Base-by-base conservation (phyloP, 2,888 invertebrate species). In the Steinernema hermaphroditum region DNA sequence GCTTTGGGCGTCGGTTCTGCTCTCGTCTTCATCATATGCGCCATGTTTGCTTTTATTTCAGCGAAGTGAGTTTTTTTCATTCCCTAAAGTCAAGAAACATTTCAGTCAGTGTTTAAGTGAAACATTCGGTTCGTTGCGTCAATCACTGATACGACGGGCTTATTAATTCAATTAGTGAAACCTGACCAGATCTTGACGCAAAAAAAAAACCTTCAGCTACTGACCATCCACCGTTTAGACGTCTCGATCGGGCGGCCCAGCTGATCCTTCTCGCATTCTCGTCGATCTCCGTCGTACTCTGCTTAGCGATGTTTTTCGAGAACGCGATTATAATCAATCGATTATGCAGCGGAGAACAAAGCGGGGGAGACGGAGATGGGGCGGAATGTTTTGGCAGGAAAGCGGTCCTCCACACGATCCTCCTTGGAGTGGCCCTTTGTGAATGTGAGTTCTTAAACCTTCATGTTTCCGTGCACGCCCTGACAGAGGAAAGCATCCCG, bases 231-330 rank as follows among this genome's bases (percentile, higher is more conserved):
- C n/a, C 27, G 27, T 54, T 27, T 22, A 54, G 54, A 27, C 54
- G 54, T 22, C 54, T 54, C 24, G 54, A 54, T 22, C 54, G 54
- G 12, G 54, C 54, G 22, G 54, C 54, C 8, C 54, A 54, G 27
- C 27, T 54, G 24, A 54, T 54, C 54, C 54, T 54, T 27, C 54
- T 54, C 6, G 16, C 54, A 27, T 54, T 54, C 54, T 22, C 54
- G 2, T 8, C 27, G 27, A 22, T 54, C 4, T 54, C 54, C 6
- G 19, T 54, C 54, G 54, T 24, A 8, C 19, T 54, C n/a, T 54
- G 54, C 27, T 24, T 54, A 6, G 54, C 54, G 54, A 22, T 54
- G 54, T 54, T 54, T 54, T 54, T 54, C 54, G 54, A 54, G 27
- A 54, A 27, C 54, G 54, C 54, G 6, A 22, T 27, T 2, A 54